These are phyloP conservation scores for Gibbula magus DNA, from an alignment of 2,888 invertebrate species.

Conservation along the genomic window DNA sequence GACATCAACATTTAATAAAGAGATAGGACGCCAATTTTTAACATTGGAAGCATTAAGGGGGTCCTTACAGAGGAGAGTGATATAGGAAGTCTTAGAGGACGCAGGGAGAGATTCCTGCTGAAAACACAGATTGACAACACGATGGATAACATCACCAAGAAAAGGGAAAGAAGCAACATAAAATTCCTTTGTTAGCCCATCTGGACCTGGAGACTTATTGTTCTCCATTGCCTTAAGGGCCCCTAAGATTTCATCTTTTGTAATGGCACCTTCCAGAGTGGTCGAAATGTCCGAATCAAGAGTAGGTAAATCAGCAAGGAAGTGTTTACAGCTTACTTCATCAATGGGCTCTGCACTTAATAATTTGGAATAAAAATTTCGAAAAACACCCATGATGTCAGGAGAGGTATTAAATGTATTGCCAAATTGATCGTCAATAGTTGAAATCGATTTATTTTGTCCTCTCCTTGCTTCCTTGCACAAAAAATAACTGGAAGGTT, in stretches of 20 bases:
- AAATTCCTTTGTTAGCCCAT: conserved; percentile 45
- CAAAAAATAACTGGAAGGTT: conserved; percentile 25
- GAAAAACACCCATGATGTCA: conserved; percentile 16
- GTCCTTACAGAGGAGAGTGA: conserved; percentile 47
- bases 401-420: not conserved
- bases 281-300: not conserved
- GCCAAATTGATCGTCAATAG: not conserved
- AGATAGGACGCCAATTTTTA: conserved; percentile 50
- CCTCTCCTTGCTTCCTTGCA: conserved; percentile 13
- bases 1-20: conserved; percentile 46
- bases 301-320: conserved; percentile 18
- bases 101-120: conserved; percentile 26
- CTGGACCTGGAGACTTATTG: conserved; percentile 42
- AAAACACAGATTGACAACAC: conserved; percentile 30
- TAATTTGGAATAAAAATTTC: conserved; percentile 2
- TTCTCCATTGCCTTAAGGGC: conserved; percentile 36
- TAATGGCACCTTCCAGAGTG: not conserved
- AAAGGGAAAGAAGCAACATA: conserved; percentile 35
- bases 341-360: conserved; percentile 19
- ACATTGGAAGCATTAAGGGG: conserved; percentile 28
- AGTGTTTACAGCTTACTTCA: not conserved
- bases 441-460: conserved; percentile 5
- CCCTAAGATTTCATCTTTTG: not conserved
- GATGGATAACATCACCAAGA: conserved; percentile 28
- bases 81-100: conserved; percentile 29